Conservation (phyloP, 30 jellyfish, hydroid and myxozoan genomes). For the Catostylus mosaicus region DNA sequence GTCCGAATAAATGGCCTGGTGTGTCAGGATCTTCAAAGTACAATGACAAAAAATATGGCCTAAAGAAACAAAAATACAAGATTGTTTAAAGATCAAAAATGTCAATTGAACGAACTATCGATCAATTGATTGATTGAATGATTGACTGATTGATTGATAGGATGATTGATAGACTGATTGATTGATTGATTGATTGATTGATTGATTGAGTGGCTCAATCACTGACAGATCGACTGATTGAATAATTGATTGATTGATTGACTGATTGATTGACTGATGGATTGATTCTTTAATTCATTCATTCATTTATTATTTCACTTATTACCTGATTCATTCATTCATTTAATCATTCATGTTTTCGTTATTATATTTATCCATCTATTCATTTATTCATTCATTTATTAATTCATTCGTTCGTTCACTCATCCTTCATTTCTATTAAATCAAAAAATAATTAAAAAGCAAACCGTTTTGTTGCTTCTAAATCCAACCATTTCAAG, state of each 20-base stretch:
- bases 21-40: conserved; percentile 70
- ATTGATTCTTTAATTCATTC: neutral
- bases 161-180: no score
- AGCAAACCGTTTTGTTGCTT: conserved; percentile 39
- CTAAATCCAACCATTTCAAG: conserved; percentile 45
- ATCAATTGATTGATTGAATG: no score
- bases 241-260: no score
- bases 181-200: no score
- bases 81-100: neutral
- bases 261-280: neutral
- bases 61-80: no score
- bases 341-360: neutral
- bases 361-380: neutral
- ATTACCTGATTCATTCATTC: no score
- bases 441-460: neutral
- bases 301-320: no score
- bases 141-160: no score
- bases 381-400: neutral
- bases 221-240: no score
- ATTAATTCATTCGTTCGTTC: neutral
- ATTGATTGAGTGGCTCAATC: no score
- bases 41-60: conserved; percentile 64
- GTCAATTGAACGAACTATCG: neutral
- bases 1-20: conserved; percentile 74
- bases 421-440: neutral